phyloP scores from a whole-genome alignment of 1,140 invertebrate species.

The Lanistes nyassanus region DNA sequence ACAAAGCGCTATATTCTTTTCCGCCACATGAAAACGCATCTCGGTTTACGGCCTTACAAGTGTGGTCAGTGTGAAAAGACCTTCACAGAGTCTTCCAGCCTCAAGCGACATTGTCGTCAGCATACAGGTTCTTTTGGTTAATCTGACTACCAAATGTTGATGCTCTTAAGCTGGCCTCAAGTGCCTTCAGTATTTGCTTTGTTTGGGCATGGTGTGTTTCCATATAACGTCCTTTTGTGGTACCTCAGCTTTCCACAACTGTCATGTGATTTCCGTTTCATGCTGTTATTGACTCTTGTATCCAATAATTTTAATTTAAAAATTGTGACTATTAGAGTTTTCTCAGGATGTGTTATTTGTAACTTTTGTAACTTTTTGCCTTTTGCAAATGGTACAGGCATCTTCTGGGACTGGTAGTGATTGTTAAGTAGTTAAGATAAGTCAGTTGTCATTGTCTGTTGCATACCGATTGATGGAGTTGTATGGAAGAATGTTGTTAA shows the following conservation, averaged over 20 bases:
- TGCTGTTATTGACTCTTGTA: neutral
- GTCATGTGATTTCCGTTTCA: neutral
- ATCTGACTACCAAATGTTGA: neutral
- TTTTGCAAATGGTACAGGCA: too few species aligned
- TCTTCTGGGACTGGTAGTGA: too few species aligned
- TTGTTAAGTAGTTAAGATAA: neutral
- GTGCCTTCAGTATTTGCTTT: neutral
- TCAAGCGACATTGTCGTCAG: slow-evolving; percentile 17
- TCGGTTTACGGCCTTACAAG: slow-evolving; percentile 15
- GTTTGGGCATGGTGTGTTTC: neutral
- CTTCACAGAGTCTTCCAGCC: slow-evolving; percentile 16
- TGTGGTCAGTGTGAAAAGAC: slow-evolving; percentile 21
- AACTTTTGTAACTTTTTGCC: too few species aligned
- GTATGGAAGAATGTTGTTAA: neutral
- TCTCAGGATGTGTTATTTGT: too few species aligned
- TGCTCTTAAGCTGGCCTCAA: neutral
- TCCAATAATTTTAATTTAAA: neutral
- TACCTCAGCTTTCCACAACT: neutral
- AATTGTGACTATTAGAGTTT: too few species aligned
- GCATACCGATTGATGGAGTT: neutral
- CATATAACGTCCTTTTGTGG: neutral
- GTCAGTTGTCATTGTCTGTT: neutral
- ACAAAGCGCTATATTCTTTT: slow-evolving; percentile 20
- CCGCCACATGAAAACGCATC: slow-evolving; percentile 19
- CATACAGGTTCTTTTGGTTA: slow-evolving; percentile 3